These are phyloP conservation scores for Loris lydekkerianus DNA, from an alignment of 2,797 vertebrate species.

Conservation along the genomic window DNA sequence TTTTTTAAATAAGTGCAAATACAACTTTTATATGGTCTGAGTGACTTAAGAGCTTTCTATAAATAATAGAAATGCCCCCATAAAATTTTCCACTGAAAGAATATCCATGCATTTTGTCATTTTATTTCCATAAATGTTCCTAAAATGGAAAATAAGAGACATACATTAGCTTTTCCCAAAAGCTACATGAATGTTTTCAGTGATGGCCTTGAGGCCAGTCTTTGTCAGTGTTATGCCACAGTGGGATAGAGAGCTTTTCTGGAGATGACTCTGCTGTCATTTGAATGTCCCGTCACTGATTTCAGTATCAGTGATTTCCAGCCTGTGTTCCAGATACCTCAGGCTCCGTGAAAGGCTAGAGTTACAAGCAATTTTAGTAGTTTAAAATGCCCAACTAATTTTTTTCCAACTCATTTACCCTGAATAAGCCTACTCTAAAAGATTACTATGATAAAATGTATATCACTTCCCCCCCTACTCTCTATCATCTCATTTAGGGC, in stretches of 20 bases:
- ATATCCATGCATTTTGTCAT: background rate
- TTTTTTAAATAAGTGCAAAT: constrained; percentile 40
- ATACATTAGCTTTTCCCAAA: background rate
- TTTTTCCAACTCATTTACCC: background rate
- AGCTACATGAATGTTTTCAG: background rate
- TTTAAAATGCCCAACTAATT: background rate
- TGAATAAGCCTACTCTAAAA: background rate
- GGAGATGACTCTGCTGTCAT: fast-evolving
- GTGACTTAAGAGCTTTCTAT: background rate
- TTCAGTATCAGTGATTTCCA: background rate
- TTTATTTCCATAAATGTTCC: constrained; percentile 58
- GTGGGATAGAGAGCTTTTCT: background rate
- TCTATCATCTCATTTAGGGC: constrained; percentile 33
- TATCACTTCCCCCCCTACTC: background rate
- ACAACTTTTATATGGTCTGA: background rate
- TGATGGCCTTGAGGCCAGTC: no score
- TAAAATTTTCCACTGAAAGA: constrained; percentile 45
- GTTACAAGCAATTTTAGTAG: background rate
- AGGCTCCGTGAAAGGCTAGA: background rate
- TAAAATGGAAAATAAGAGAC: constrained; percentile 38
- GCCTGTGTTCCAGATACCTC: background rate
- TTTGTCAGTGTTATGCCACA: background rate
- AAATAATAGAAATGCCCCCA: constrained; percentile 35
- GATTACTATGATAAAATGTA: background rate
- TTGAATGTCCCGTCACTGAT: fast-evolving